A percentile compares a stretch with the other conserved stretches of the same genome.
These are phyloP conservation scores for Palaemon carinicauda DNA, from an alignment of 1,140 invertebrate genomes.

Conservation along the genomic window DNA sequence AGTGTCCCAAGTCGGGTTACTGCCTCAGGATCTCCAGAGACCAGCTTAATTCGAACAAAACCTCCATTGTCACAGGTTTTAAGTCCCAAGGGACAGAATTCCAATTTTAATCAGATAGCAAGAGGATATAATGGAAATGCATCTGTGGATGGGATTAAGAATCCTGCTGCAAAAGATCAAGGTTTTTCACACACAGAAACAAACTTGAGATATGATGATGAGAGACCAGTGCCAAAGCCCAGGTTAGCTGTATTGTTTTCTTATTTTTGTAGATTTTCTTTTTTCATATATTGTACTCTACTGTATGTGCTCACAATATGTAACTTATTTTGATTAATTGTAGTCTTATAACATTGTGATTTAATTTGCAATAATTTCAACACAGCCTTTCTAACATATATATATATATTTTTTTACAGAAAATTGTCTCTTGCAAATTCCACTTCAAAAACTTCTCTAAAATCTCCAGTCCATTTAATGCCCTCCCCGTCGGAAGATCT, in stretches of 20 bases:
- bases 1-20: constrained; percentile 62
- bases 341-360: not conserved
- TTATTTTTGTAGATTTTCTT: not conserved
- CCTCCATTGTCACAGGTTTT: not conserved
- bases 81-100: no score
- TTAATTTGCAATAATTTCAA: not conserved
- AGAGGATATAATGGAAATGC: not conserved
- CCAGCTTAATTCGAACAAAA: not conserved
- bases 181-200: not conserved
- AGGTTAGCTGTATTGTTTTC: not conserved
- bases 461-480: not conserved
- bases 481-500: constrained; percentile 32
- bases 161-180: not conserved
- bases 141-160: not conserved
- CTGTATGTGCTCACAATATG: no score
- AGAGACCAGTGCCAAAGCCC: constrained; percentile 42
- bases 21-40: not conserved
- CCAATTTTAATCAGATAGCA: no score
- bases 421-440: constrained; percentile 19
- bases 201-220: constrained; percentile 1
- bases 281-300: no score
- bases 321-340: no score
- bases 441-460: constrained; percentile 18
- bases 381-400: no score
- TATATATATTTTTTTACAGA: not conserved